These are phyloP conservation scores for Electrophaes corylata DNA, from an alignment of 2,888 invertebrate genomes.

Conservation along the genomic window DNA sequence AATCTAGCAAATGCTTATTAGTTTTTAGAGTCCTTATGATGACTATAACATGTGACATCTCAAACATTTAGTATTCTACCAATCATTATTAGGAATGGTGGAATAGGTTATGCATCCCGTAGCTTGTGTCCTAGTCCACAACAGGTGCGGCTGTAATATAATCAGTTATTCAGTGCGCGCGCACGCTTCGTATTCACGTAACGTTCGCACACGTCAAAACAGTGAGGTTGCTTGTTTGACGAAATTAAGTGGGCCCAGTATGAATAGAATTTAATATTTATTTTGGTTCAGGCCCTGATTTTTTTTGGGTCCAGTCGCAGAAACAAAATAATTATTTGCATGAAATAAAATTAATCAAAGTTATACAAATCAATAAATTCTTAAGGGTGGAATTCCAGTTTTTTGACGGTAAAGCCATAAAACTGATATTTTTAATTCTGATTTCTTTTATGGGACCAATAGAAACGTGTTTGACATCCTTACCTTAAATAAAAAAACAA, in stretches of 20 bases:
- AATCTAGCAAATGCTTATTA: too few relatives aligned
- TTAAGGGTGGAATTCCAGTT: too few relatives aligned
- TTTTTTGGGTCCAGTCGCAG: neutral
- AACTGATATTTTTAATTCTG: too few relatives aligned
- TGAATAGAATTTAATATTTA: conserved; percentile 54
- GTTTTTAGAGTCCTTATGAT: too few relatives aligned
- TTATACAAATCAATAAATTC: too few relatives aligned
- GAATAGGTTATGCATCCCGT: conserved; percentile 9
- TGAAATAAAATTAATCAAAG: too few relatives aligned
- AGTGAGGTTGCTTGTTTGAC: conserved; percentile 61
- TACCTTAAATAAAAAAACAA: too few relatives aligned
- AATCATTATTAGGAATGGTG: conserved; percentile 10
- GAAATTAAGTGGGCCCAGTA: conserved; percentile 61
- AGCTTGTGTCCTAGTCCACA: conserved; percentile 31
- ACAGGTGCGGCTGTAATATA: conserved; percentile 60
- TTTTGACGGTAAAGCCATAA: too few relatives aligned
- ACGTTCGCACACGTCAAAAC: conserved; percentile 57
- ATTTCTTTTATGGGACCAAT: too few relatives aligned
- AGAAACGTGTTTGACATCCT: too few relatives aligned
- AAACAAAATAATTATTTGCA: neutral
- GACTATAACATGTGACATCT: too few relatives aligned
- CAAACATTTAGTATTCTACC: neutral
- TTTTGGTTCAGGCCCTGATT: conserved; percentile 4
- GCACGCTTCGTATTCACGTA: conserved; percentile 46
- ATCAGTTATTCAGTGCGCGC: conserved; percentile 63